Evolutionary conservation across 2,888 invertebrate genomes (phyloP).

Genomic region (Sphecodes monilicornis): DNA sequence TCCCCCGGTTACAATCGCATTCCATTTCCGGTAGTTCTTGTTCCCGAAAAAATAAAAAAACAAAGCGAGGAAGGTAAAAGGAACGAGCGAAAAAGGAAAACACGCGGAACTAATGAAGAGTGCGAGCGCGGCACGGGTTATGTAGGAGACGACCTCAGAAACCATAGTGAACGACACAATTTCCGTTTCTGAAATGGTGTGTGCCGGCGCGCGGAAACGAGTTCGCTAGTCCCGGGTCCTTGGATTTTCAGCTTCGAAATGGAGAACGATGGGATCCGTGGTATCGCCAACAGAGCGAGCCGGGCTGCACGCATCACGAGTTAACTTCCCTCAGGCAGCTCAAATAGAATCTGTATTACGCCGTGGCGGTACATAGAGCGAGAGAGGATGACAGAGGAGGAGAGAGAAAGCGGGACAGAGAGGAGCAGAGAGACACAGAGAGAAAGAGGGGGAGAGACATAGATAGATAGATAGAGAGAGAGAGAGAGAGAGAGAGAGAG

Average conservation of each 20-base stretch:
- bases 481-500: constrained; percentile 40
- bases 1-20: background rate
- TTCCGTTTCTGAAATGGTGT: background rate
- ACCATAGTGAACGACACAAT: background rate
- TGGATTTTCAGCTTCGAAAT: constrained; percentile 67
- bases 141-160: background rate
- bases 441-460: constrained; percentile 41
- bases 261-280: constrained; percentile 69
- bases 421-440: constrained; percentile 25
- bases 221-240: constrained; percentile 33
- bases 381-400: constrained; percentile 15
- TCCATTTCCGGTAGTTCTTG: background rate
- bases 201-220: background rate
- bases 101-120: background rate
- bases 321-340: constrained; percentile 84
- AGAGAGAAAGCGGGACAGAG: constrained; percentile 16
- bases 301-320: constrained; percentile 79
- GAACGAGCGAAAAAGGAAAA: background rate
- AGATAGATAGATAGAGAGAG: background rate
- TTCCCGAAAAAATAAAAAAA: background rate
- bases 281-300: constrained; percentile 72
- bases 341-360: constrained; percentile 83
- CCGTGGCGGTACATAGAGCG: constrained; percentile 76
- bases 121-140: background rate
- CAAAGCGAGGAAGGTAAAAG: background rate